Conservation (phyloP, 2,797 vertebrate genomes). For the Orestias chungarensis region DNA sequence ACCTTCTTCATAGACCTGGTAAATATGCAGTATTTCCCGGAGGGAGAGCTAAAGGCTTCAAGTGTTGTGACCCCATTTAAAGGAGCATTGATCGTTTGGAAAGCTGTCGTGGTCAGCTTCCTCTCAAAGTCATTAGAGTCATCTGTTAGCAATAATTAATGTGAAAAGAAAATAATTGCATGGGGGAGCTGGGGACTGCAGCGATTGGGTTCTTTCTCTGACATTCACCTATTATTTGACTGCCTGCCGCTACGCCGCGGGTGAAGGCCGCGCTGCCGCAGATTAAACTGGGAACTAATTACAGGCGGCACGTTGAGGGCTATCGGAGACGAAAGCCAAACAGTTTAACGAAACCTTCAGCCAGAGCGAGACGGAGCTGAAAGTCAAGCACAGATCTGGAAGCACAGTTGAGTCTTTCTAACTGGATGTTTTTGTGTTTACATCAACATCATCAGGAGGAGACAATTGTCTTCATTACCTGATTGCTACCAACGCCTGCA, state of each 20-base stretch:
- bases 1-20: not conserved
- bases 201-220: slow-evolving; percentile 83
- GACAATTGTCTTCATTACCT: not conserved
- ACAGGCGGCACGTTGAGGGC: slow-evolving; percentile 68
- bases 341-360: slow-evolving; percentile 73
- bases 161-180: slow-evolving; percentile 94
- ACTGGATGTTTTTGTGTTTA: not conserved
- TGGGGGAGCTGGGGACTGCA: slow-evolving; percentile 86
- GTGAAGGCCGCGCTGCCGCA: slow-evolving; percentile 68
- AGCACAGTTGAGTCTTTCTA: not conserved
- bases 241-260: slow-evolving; percentile 76
- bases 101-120: slow-evolving; percentile 78
- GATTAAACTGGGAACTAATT: slow-evolving; percentile 85
- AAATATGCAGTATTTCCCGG: slow-evolving; percentile 36
- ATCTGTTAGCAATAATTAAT: slow-evolving; percentile 96
- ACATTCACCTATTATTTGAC: slow-evolving; percentile 88
- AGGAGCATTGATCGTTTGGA: slow-evolving; percentile 80
- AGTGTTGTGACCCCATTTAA: slow-evolving; percentile 65
- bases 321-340: slow-evolving; percentile 80
- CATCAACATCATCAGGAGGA: not conserved
- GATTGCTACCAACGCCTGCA: not conserved
- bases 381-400: slow-evolving; percentile 52
- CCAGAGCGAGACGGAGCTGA: slow-evolving; percentile 34
- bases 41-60: slow-evolving; percentile 50
- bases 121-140: slow-evolving; percentile 93